Conservation (phyloP, 2,888 invertebrate genomes). For the Callosobruchus maculatus region DNA sequence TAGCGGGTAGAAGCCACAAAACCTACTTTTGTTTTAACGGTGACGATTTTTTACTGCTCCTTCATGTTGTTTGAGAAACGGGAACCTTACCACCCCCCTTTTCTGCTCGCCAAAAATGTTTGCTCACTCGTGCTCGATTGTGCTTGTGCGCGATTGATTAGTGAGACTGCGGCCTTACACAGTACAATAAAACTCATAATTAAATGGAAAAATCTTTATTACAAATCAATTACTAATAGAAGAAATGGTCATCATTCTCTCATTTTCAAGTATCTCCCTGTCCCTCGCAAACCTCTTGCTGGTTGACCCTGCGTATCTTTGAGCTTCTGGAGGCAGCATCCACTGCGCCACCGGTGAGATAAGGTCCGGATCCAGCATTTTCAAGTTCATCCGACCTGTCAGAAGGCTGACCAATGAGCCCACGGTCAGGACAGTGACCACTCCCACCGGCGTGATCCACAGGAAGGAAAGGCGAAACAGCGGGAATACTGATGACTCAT, state of each 20-base stretch:
- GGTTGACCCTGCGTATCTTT: conserved; percentile 31
- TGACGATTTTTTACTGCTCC: no score
- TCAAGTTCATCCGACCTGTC: conserved; percentile 53
- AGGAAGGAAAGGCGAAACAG: conserved; percentile 76
- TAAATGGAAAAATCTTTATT: background rate
- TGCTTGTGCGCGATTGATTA: no score
- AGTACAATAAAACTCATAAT: background rate
- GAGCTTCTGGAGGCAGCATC: conserved; percentile 40
- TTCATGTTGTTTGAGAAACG: no score
- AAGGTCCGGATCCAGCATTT: conserved; percentile 55
- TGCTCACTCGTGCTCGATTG: no score
- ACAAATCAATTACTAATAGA: background rate
- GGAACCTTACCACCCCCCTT: no score
- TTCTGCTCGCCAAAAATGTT: no score
- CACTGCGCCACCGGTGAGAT: conserved; percentile 60
- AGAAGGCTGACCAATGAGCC: conserved; percentile 64
- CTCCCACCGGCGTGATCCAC: conserved; percentile 76
- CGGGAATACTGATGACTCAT: conserved; percentile 61
- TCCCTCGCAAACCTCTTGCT: conserved; percentile 27
- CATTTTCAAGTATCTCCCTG: conserved; percentile 19
- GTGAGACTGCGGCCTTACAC: no score
- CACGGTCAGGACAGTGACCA: conserved; percentile 62
- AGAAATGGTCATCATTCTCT: conserved; percentile 18
- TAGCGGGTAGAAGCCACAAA: no score
- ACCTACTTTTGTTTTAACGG: no score